phyloP scores from a whole-genome alignment of 2,888 invertebrate species.

The Epinotia bilunana region DNA sequence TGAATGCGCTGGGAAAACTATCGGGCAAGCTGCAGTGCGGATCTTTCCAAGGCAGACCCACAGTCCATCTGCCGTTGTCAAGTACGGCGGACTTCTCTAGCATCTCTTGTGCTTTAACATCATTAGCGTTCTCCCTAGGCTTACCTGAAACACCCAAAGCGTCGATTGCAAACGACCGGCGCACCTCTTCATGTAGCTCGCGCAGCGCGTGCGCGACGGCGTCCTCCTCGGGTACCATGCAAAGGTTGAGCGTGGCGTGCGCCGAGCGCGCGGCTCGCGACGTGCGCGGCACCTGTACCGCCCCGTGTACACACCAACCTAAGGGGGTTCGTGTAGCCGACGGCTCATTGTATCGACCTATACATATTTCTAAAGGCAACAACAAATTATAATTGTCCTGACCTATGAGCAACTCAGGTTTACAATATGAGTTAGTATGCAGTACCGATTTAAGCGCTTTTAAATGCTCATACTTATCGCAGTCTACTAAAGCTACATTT shows the following conservation, averaged over 20 bases:
- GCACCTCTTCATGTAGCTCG: no score
- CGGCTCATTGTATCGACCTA: not conserved
- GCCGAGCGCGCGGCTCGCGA: no score
- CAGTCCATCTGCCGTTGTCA: not conserved
- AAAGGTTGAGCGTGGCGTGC: no score
- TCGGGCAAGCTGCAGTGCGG: not conserved
- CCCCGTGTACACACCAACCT: no score
- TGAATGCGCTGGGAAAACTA: not conserved
- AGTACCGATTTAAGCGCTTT: no score
- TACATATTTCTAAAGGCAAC: not conserved
- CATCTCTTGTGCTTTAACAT: not conserved
- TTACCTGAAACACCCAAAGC: not conserved
- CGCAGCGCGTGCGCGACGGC: no score
- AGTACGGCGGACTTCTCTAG: not conserved
- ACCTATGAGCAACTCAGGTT: not conserved
- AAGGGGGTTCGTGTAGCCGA: not conserved
- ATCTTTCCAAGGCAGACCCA: conserved; percentile 6
- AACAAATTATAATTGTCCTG: not conserved
- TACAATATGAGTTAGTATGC: no score
- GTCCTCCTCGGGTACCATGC: no score
- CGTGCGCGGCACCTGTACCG: no score
- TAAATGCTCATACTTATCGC: no score
- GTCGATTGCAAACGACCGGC: no score
- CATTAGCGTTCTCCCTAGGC: conserved; percentile 3
- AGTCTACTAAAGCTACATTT: no score